Evolutionary conservation across 2,113 vertebrate genomes (phyloP).

Genomic region (Pagrus major): DNA sequence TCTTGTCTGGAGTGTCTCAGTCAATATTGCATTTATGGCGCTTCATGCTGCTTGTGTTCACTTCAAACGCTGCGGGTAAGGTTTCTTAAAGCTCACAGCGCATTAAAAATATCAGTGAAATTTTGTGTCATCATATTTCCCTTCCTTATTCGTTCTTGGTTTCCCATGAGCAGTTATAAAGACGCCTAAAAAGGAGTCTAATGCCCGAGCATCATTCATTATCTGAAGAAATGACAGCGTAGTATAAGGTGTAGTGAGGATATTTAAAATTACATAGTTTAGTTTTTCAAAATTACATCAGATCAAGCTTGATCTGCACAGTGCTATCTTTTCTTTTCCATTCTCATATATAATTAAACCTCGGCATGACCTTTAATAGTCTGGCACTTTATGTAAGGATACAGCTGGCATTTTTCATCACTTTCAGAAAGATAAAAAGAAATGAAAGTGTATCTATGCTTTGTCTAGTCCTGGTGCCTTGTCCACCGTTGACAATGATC

Average conservation of each 20-base stretch:
- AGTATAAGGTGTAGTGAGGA: not conserved
- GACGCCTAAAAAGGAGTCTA: not conserved
- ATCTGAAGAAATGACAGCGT: not conserved
- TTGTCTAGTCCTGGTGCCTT: no score
- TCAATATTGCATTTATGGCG: conserved; percentile 59
- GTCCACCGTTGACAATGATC: no score
- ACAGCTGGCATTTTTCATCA: no score
- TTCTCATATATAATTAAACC: no score
- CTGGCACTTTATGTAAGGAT: no score
- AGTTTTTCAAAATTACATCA: no score
- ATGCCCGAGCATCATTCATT: not conserved
- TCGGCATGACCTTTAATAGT: no score
- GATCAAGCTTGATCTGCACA: no score
- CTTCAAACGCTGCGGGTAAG: conserved; percentile 18
- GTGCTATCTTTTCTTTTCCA: no score
- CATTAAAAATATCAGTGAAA: conserved; percentile 27
- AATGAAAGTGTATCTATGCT: no score
- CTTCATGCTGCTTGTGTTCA: conserved; percentile 36
- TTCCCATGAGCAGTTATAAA: not conserved
- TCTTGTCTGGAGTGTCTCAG: conserved; percentile 47
- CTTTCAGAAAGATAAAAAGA: no score
- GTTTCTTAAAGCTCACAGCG: conserved; percentile 10
- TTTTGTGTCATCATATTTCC: conserved; percentile 12
- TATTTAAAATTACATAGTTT: not conserved
- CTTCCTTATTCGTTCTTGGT: not conserved